phyloP scores from a whole-genome alignment of 92 coral and sea anemone species.

The Umimayanthus kanabou region DNA sequence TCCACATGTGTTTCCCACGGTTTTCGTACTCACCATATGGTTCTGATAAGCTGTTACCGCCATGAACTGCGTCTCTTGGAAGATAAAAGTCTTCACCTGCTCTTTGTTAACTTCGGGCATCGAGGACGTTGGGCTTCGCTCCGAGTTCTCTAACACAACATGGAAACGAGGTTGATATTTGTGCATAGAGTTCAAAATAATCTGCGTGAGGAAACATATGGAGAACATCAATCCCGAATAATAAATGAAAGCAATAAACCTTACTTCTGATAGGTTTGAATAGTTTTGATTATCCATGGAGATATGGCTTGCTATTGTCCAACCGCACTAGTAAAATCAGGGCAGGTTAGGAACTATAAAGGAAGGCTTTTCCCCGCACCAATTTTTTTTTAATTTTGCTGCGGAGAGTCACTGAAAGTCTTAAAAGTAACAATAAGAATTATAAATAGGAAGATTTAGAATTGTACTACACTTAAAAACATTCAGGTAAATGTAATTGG shows the following conservation, averaged over 20 bases:
- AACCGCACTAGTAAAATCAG: background rate
- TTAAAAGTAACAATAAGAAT: background rate
- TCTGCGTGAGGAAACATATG: constrained; percentile 56
- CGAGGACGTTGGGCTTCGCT: constrained; percentile 43
- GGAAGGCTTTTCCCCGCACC: no score
- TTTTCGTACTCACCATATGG: constrained; percentile 74
- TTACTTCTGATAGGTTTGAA: background rate
- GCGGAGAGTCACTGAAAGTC: background rate
- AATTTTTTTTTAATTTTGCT: background rate
- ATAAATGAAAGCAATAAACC: background rate
- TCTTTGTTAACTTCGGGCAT: constrained; percentile 31
- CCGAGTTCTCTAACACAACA: constrained; percentile 85
- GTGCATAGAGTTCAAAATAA: constrained; percentile 97
- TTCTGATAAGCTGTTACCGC: constrained; percentile 98
- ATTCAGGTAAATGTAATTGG: background rate
- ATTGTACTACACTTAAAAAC: background rate
- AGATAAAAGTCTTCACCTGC: constrained; percentile 32
- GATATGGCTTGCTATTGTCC: constrained; percentile 10
- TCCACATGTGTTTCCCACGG: constrained; percentile 28
- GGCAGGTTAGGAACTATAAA: background rate
- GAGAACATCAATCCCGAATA: background rate
- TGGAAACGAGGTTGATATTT: constrained; percentile 99
- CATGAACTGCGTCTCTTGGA: constrained; percentile 66
- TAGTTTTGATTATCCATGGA: background rate
- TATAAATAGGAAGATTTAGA: background rate